Percentiles rank a stretch among this genome's conserved stretches.
phyloP scores from a whole-genome alignment of 2,797 vertebrate species.

The Acanthiza pusilla region DNA sequence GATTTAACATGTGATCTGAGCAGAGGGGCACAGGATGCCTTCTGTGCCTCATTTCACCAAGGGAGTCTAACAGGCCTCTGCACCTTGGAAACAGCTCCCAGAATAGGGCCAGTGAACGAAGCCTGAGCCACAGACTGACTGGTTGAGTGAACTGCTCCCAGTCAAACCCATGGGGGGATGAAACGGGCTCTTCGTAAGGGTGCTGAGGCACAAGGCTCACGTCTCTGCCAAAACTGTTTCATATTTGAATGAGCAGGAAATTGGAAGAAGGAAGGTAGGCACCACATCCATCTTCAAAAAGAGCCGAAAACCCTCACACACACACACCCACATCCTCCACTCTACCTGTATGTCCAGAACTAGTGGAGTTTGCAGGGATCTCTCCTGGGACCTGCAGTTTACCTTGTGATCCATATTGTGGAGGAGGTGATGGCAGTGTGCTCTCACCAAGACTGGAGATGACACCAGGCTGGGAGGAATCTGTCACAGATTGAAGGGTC shows the following conservation, averaged over 20 bases:
- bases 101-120: background rate
- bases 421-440: background rate
- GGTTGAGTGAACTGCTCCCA: background rate
- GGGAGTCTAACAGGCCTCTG: background rate
- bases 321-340: rapidly evolving
- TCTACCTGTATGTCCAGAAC: background rate
- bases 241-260: background rate
- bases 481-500: background rate
- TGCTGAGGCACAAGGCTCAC: background rate
- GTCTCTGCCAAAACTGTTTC: background rate
- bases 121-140: background rate
- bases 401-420: background rate
- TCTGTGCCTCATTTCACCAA: background rate
- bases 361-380: background rate
- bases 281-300: background rate
- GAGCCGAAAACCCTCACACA: background rate
- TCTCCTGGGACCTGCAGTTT: background rate
- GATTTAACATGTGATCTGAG: background rate
- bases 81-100: background rate
- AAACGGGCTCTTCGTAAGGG: background rate
- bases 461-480: background rate
- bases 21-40: background rate
- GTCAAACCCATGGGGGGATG: rapidly evolving
- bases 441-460: background rate
- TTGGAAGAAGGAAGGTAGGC: background rate